Conservation (phyloP, 2,113 vertebrate species). For the Oostethus manadensis region DNA sequence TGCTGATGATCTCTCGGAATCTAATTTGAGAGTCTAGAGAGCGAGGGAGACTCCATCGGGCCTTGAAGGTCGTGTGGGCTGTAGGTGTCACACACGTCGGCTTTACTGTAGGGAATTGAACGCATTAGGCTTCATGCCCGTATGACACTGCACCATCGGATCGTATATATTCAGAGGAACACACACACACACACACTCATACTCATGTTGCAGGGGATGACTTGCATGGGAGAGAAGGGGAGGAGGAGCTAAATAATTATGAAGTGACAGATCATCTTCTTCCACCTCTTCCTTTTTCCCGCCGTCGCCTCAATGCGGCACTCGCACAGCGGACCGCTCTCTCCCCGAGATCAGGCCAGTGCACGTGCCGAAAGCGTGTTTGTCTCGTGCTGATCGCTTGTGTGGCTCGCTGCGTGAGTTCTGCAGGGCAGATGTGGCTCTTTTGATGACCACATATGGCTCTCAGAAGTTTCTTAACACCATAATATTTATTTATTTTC, state of each 20-base stretch:
- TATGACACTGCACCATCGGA: conserved; percentile 7
- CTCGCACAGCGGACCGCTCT: conserved; percentile 33
- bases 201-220: conserved; percentile 20
- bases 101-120: conserved; percentile 25
- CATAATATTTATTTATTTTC: no score
- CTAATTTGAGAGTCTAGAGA: conserved; percentile 48
- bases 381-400: conserved; percentile 31
- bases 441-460: no score
- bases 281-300: conserved; percentile 38
- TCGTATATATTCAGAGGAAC: conserved; percentile 17
- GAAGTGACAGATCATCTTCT: conserved; percentile 51
- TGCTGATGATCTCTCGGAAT: conserved; percentile 62
- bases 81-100: conserved; percentile 44
- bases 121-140: neutral
- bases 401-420: conserved; percentile 11
- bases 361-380: conserved; percentile 43
- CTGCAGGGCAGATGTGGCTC: no score
- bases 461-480: no score
- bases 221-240: conserved; percentile 27
- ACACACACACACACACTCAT: conserved; percentile 3
- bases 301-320: conserved; percentile 39
- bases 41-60: conserved; percentile 30
- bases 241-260: conserved; percentile 52
- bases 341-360: conserved; percentile 36
- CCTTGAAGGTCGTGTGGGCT: conserved; percentile 59